Conservation (phyloP, 2,797 vertebrate genomes). For the Varecia variegata region DNA sequence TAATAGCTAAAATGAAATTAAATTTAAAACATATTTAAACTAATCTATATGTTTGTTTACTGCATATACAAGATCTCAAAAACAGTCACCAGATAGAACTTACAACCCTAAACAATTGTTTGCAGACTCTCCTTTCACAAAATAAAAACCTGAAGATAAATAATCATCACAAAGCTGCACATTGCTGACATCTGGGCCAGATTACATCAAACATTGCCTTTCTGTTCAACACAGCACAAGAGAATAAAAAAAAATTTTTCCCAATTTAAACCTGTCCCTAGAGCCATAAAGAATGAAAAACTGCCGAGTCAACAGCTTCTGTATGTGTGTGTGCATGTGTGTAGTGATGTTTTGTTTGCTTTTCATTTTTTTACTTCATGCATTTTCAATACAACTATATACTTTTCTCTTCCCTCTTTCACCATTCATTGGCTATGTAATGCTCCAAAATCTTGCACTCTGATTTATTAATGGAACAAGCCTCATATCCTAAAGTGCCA, state of each 20-base stretch:
- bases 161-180: conserved; percentile 15
- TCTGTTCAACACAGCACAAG: conserved; percentile 55
- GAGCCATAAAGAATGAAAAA: conserved; percentile 70
- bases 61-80: conserved; percentile 14
- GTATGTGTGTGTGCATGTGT: background rate
- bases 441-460: conserved; percentile 39
- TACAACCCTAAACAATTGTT: conserved; percentile 31
- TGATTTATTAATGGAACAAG: conserved; percentile 56
- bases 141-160: conserved; percentile 52
- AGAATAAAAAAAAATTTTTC: conserved; percentile 11
- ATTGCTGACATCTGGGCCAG: conserved; percentile 58
- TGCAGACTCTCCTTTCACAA: conserved; percentile 50
- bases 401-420: background rate
- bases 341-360: background rate
- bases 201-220: conserved; percentile 67
- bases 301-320: conserved; percentile 66
- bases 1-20: conserved; percentile 71
- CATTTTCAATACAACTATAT: conserved; percentile 43
- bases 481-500: conserved; percentile 52
- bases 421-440: conserved; percentile 40
- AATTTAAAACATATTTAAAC: conserved; percentile 63
- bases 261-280: conserved; percentile 71
- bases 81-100: background rate
- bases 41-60: conserved; percentile 41
- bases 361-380: conserved; percentile 58